Conservation (phyloP, 2,113 vertebrate species). For the Collichthys lucidus region DNA sequence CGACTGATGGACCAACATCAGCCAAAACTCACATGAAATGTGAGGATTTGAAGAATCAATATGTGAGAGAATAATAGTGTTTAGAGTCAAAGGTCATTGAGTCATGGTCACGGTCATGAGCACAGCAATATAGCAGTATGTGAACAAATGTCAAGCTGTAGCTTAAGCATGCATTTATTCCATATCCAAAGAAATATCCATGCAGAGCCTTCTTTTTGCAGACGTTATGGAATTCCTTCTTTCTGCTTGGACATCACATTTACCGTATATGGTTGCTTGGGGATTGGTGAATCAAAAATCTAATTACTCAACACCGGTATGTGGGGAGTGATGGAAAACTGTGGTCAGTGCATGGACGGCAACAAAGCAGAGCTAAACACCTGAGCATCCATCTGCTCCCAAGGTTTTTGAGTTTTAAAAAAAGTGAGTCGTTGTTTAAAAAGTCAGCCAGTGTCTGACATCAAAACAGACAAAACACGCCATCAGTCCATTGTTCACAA, state of each 20-base stretch:
- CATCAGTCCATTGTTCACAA: neutral
- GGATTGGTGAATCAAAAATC: neutral
- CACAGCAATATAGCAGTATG: neutral
- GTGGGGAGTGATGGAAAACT: neutral
- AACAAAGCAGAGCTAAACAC: neutral
- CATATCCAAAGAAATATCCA: neutral
- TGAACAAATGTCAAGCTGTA: neutral
- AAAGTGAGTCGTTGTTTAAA: neutral
- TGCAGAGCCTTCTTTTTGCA: neutral
- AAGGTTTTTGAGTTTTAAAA: too few relatives aligned
- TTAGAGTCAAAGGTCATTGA: neutral
- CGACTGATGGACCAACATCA: neutral
- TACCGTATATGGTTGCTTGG: neutral
- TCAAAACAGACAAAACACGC: neutral
- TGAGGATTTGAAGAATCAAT: neutral
- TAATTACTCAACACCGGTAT: constrained; percentile 15
- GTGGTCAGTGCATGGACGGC: neutral
- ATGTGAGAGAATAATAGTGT: neutral
- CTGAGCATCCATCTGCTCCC: neutral
- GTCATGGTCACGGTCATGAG: neutral
- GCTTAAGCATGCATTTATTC: neutral
- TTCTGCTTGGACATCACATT: neutral
- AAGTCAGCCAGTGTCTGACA: neutral
- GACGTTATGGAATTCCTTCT: neutral
- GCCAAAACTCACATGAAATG: neutral